These are phyloP conservation scores for Cheilosia soror DNA, from an alignment of 2,888 invertebrate genomes.

Conservation along the genomic window DNA sequence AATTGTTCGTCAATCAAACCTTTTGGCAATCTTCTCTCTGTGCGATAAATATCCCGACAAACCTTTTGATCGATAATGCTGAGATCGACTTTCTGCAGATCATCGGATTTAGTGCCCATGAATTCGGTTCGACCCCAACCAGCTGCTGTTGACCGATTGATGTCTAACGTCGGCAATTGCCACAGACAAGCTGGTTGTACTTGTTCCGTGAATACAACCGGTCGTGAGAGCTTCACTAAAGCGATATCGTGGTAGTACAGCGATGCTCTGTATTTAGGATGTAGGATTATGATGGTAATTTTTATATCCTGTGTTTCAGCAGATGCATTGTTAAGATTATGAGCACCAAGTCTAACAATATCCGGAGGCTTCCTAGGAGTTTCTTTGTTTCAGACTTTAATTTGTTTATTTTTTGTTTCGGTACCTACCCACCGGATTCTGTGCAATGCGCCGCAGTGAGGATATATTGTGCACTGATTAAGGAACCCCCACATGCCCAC, in stretches of 20 bases:
- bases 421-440: constrained; percentile 79
- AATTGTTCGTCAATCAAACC: constrained; percentile 83
- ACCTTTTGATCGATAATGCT: constrained; percentile 79
- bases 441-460: constrained; percentile 86
- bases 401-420: not conserved
- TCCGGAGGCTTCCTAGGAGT: constrained; percentile 84
- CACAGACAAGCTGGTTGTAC: constrained; percentile 83
- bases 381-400: not conserved
- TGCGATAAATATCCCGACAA: constrained; percentile 80
- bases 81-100: constrained; percentile 82
- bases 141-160: constrained; percentile 79
- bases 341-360: constrained; percentile 85
- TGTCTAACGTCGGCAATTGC: constrained; percentile 79
- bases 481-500: constrained; percentile 83
- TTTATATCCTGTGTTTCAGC: constrained; percentile 83
- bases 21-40: constrained; percentile 80
- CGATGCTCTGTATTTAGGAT: constrained; percentile 85
- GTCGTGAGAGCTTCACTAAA: constrained; percentile 83
- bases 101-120: constrained; percentile 81
- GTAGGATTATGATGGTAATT: constrained; percentile 83
- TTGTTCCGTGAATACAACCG: constrained; percentile 78
- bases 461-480: constrained; percentile 85
- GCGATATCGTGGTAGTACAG: constrained; percentile 87
- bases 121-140: constrained; percentile 83
- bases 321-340: constrained; percentile 83